A percentile compares a stretch with the other conserved stretches of the same genome.
Evolutionary conservation across 2,797 vertebrate species (phyloP).

Genomic region (Galagoides demidoff): DNA sequence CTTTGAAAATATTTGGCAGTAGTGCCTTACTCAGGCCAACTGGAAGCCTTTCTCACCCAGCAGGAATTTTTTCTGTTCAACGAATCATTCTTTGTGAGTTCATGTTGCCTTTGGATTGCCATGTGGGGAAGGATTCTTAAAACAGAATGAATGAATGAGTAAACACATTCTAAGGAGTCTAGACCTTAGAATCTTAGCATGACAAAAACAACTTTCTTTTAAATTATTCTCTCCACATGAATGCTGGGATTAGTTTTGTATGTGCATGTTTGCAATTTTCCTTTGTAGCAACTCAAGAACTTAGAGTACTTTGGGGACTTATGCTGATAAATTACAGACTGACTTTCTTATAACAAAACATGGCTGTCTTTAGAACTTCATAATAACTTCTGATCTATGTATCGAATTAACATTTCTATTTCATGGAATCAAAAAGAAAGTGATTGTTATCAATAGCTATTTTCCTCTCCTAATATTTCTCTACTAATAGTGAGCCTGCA

Average conservation of each 20-base stretch:
- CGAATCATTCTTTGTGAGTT: constrained; percentile 72
- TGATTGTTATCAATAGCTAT: constrained; percentile 74
- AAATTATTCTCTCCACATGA: constrained; percentile 66
- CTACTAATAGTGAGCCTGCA: constrained; percentile 54
- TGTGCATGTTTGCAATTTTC: constrained; percentile 66
- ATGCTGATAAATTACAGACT: constrained; percentile 77
- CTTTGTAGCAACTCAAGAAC: constrained; percentile 52
- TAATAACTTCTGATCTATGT: constrained; percentile 75
- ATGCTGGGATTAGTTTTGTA: constrained; percentile 56
- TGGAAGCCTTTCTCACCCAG: constrained; percentile 72
- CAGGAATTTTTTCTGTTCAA: constrained; percentile 59
- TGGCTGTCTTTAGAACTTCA: constrained; percentile 78
- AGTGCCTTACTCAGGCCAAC: constrained; percentile 41
- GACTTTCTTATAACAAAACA: constrained; percentile 74
- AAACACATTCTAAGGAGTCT: constrained; percentile 71
- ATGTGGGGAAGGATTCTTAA: constrained; percentile 71
- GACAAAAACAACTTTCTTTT: constrained; percentile 70
- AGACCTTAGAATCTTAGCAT: constrained; percentile 64
- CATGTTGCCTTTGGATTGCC: constrained; percentile 74
- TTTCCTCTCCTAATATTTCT: constrained; percentile 78
- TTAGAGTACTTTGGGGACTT: constrained; percentile 58
- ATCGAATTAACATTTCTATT: constrained; percentile 73
- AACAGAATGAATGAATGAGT: constrained; percentile 82
- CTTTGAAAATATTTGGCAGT: constrained; percentile 36
- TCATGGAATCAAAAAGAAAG: constrained; percentile 55